Evolutionary conservation across 2,888 invertebrate genomes (phyloP), one percentile per base, ranked within the genome.

Genomic region (Acrobasis repandana): DNA sequence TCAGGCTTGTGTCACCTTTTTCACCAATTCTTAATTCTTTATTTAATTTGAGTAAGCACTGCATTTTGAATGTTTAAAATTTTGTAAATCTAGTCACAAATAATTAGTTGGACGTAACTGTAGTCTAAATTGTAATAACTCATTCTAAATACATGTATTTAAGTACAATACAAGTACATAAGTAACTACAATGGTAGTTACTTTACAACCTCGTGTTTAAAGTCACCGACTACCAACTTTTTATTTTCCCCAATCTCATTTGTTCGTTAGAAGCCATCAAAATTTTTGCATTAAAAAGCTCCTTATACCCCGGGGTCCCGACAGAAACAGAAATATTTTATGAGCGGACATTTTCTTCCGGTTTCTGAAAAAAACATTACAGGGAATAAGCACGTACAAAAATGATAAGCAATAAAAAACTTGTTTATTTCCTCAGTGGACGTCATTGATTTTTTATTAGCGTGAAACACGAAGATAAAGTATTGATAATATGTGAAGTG

Each of bases 251-350:
- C 6, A 33, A 33, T 33, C 14, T 33, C 2, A 15, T 15, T 50
- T 51, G 9, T 15, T 51, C 34, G 3, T 33, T 14, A 50, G 8
- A 51, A 51, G 33, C 33, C 51, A 51, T 51, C 14, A 51, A 33
- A 51, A 33, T 51, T 51, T 51, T 34, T 15, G 15, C 33, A 33
- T 51, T 51, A 51, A 51, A 51, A 50, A n/a, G 51, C 51, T n/a
- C 15, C 51, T 33, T 34, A 51, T 51, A 34, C 51, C 51, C 33
- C 33, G n/a, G 51, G 15, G 51, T 51, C 51, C 51, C 34, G 51
- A 51, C 51, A 51, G 51, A n/a, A 51, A 51, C 51, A 51, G 51
- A 51, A 51, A 51, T 51, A 51, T 33, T 51, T 51, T 51, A 51
- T 51, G 51, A 51, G 51, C 51, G 51, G 51, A 28, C 51, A 51